Evolutionary conservation across 1,140 invertebrate genomes (phyloP).

Genomic region (Brachionus angularis): DNA sequence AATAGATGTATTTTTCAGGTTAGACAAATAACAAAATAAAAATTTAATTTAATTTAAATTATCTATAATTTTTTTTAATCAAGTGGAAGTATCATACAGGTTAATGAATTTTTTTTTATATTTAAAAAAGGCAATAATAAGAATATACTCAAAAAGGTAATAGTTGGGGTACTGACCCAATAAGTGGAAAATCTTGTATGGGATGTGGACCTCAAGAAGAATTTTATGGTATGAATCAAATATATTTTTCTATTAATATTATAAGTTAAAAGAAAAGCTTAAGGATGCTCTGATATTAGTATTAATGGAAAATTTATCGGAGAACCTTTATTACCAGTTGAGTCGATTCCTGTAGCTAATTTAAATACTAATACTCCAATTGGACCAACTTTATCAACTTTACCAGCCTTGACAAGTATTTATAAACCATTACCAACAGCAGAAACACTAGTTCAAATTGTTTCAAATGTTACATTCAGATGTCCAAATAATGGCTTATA

Average conservation of each 20-base stretch:
- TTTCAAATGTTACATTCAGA: slow-evolving; percentile 25
- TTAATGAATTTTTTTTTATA: no score
- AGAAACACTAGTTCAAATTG: no score
- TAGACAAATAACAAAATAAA: neutral
- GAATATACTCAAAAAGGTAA: no score
- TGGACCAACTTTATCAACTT: neutral
- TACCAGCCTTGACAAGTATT: neutral
- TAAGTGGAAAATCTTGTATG: slow-evolving; percentile 42
- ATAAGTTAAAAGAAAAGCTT: no score
- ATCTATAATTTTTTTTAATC: neutral
- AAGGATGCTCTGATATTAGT: slow-evolving; percentile 25
- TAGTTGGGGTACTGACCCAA: slow-evolving; percentile 44
- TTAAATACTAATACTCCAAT: neutral
- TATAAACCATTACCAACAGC: no score
- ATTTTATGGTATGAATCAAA: slow-evolving; percentile 45
- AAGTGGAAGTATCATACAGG: slow-evolving; percentile 45
- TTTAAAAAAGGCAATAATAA: no score
- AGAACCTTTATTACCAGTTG: no score
- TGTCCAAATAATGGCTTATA: slow-evolving; percentile 32
- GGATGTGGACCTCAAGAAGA: slow-evolving; percentile 46
- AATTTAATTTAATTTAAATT: neutral
- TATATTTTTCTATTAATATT: no score
- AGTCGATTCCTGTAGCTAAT: neutral
- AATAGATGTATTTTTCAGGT: slow-evolving; percentile 52
- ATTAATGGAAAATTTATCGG: no score